phyloP scores from a whole-genome alignment of 2,113 vertebrate species.

The Cololabis saira region DNA sequence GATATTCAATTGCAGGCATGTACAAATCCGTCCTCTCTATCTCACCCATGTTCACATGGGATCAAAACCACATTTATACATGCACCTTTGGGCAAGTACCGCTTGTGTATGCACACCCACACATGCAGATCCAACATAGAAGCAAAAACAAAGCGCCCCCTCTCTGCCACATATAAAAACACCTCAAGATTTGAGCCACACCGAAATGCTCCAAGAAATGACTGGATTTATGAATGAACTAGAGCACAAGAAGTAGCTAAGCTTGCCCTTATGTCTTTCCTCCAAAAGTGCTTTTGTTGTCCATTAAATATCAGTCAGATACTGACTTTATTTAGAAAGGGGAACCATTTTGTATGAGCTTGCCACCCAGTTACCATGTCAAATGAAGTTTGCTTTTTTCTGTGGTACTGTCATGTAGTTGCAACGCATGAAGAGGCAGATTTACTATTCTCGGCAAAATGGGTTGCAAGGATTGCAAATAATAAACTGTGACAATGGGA shows the following conservation, averaged over 20 bases:
- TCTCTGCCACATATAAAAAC: conserved; percentile 30
- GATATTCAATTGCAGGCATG: conserved; percentile 65
- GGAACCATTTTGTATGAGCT: no score
- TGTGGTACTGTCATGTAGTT: no score
- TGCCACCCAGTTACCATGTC: no score
- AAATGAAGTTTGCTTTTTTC: no score
- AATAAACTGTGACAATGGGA: no score
- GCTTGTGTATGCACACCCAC: conserved; percentile 43
- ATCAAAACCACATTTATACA: conserved; percentile 51
- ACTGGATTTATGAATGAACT: conserved; percentile 66
- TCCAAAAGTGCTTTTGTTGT: not conserved
- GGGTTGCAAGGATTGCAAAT: no score
- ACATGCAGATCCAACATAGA: conserved; percentile 32
- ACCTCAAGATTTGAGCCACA: conserved; percentile 11
- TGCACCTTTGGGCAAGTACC: conserved; percentile 45
- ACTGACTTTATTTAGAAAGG: no score
- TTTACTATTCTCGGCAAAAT: no score
- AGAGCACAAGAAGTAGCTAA: not conserved
- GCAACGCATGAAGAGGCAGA: no score
- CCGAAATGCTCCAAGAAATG: conserved; percentile 14
- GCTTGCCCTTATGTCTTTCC: not conserved
- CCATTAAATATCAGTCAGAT: no score
- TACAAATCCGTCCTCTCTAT: conserved; percentile 57
- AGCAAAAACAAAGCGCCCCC: conserved; percentile 20
- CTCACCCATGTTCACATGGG: conserved; percentile 49